A percentile compares a stretch with the other conserved stretches of the same genome.
Evolutionary conservation across 2,888 invertebrate species (phyloP).

Genomic region (Coremacera marginata): DNA sequence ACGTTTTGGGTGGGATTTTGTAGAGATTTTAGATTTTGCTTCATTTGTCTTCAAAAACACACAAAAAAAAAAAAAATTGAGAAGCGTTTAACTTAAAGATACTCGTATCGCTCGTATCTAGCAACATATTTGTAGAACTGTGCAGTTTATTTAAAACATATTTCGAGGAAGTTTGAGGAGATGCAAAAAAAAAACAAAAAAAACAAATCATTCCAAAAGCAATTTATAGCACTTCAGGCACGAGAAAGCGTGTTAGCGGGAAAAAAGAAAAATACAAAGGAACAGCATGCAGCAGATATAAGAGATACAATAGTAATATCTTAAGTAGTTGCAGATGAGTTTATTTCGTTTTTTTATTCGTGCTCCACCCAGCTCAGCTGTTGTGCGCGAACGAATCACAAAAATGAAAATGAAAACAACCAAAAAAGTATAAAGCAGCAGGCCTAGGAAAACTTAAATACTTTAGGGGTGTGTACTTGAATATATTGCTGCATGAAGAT

Average conservation of each 20-base stretch:
- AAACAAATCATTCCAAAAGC: neutral
- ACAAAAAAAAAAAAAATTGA: neutral
- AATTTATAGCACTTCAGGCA: constrained; percentile 24
- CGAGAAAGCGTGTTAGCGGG: neutral
- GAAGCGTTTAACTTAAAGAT: constrained; percentile 10
- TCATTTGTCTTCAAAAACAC: neutral
- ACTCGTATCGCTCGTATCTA: neutral
- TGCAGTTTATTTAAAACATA: neutral
- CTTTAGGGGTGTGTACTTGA: neutral
- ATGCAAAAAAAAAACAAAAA: neutral
- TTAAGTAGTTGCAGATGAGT: constrained; percentile 26
- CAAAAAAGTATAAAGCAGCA: neutral
- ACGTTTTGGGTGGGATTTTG: constrained; percentile 30
- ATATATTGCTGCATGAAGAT: neutral
- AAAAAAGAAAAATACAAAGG: neutral
- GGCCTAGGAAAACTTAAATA: neutral
- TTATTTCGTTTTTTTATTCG: neutral
- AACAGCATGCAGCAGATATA: constrained; percentile 2
- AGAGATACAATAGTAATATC: constrained; percentile 15
- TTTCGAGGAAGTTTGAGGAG: constrained; percentile 2
- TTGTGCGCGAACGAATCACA: neutral
- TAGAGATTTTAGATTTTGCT: neutral
- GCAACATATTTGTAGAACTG: neutral
- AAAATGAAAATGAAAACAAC: neutral
- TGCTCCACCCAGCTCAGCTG: constrained; percentile 3